Percentiles rank a stretch among this genome's conserved stretches.
These are phyloP conservation scores for Cheilinus undulatus DNA, from an alignment of 2,113 vertebrate genomes.

Conservation along the genomic window DNA sequence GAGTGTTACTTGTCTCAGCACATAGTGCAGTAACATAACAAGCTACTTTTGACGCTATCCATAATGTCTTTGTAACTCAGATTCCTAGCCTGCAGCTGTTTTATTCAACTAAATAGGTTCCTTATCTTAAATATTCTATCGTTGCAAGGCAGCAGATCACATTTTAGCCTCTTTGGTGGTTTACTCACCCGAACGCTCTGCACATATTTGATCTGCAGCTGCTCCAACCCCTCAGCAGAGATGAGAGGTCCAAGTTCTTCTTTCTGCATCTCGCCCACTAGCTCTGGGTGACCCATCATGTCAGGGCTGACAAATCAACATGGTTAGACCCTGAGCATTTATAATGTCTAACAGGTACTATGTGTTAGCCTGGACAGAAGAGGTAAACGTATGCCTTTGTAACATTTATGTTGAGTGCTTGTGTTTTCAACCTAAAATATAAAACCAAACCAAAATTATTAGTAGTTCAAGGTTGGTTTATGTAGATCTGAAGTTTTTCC, in stretches of 20 bases:
- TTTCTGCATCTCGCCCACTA: constrained; percentile 87
- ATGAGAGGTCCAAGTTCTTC: constrained; percentile 88
- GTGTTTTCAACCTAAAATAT: too few relatives aligned
- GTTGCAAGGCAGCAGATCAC: neutral
- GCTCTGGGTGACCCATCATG: constrained; percentile 92
- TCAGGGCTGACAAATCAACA: constrained; percentile 83
- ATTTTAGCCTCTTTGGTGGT: neutral
- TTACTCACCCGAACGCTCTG: constrained; percentile 87
- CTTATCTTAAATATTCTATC: neutral
- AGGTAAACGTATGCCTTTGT: too few relatives aligned
- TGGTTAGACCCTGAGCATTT: constrained; percentile 8
- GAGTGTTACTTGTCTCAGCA: too few relatives aligned
- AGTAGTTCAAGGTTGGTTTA: too few relatives aligned
- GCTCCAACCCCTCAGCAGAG: constrained; percentile 87
- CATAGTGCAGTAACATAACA: too few relatives aligned
- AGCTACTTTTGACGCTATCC: too few relatives aligned
- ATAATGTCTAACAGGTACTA: neutral
- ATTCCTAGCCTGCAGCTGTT: too few relatives aligned
- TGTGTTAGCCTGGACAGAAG: neutral
- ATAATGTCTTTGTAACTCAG: too few relatives aligned
- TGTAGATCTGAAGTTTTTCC: too few relatives aligned
- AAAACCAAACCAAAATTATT: too few relatives aligned
- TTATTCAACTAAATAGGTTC: neutral
- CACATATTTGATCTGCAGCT: constrained; percentile 91
- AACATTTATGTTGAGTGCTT: too few relatives aligned